Base-by-base conservation (phyloP, 2,888 invertebrate species). In the Lycophotia porphyrea region DNA sequence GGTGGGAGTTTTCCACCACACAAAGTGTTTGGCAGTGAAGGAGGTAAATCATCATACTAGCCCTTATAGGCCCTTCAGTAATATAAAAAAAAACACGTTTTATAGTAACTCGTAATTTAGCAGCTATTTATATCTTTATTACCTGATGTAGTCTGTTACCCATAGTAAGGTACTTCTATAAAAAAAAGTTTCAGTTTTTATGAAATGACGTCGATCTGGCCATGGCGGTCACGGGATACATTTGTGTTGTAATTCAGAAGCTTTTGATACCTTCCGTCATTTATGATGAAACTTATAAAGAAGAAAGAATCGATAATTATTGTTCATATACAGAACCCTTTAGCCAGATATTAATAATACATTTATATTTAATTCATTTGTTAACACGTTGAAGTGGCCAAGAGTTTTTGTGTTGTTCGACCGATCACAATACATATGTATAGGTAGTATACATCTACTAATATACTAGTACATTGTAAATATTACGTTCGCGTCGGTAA, bases 391-490 rank as follows among this genome's bases (percentile, higher is more conserved):
- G 72, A 75, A 78, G 78, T 74, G 75, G 74, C 74, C 66, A 31
- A 76, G 76, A 81, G 80, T 87, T 88, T 87, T 87, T 87, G 70
- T 75, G 7, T 66, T 77, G 52, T 58, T 52, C 49, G 73, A 68
- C 47, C 61, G 65, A 65, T 74, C 76, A 77, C 60, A 61, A 70
- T 73, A 79, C 67, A 68, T 65, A 66, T 63, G 4, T 63, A 79
- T 65, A 5, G 64, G 79, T 76, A 67, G 8, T 63, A 8, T 55
- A 58, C 11, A 55, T 52, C 7, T 66, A 66, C 18, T 69, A 63
- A 61, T 52, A 80, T 39, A 78, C 42, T 61, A 65, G 73, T 76
- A 73, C 21, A 76, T 86, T 61, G 76, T 83, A 69, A 86, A 72
- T 78, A 85, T 71, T 73, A 39, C 44, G 75, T 75, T 69, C 18